A percentile compares a stretch with the other conserved stretches of the same genome.
These are phyloP conservation scores for Pomacea maculata DNA, from an alignment of 1,140 invertebrate species.

Conservation along the genomic window DNA sequence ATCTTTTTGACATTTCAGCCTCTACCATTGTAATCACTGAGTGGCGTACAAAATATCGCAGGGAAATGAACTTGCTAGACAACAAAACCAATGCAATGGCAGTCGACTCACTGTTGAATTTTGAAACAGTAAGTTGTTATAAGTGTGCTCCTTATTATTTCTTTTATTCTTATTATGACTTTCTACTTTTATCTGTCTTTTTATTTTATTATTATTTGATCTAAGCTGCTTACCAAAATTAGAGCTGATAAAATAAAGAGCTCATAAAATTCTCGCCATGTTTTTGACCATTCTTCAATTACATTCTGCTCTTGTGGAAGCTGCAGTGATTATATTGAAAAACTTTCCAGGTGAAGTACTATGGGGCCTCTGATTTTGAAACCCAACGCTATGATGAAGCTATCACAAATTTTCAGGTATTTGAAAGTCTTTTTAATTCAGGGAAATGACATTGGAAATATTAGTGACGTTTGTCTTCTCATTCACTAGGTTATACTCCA, in stretches of 20 bases:
- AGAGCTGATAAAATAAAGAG: not conserved
- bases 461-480: too few species aligned
- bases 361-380: conserved; percentile 92
- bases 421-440: conserved; percentile 10
- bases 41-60: conserved; percentile 94
- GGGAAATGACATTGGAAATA: not conserved
- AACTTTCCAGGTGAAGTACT: conserved; percentile 82
- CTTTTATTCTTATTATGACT: not conserved
- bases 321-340: not conserved
- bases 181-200: not conserved
- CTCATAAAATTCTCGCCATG: not conserved
- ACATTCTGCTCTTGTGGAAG: too few species aligned
- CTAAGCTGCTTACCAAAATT: not conserved
- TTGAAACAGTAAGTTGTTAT: conserved; percentile 80
- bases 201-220: not conserved
- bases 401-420: conserved; percentile 83
- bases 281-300: too few species aligned
- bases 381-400: conserved; percentile 83
- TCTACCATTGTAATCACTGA: conserved; percentile 89
- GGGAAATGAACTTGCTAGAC: conserved; percentile 91
- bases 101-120: conserved; percentile 96
- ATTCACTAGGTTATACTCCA: too few species aligned
- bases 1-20: conserved; percentile 68
- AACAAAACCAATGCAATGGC: conserved; percentile 90
- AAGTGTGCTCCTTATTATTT: not conserved